Base-by-base conservation (phyloP, 2,113 vertebrate genomes). In the Climacteris rufus region DNA sequence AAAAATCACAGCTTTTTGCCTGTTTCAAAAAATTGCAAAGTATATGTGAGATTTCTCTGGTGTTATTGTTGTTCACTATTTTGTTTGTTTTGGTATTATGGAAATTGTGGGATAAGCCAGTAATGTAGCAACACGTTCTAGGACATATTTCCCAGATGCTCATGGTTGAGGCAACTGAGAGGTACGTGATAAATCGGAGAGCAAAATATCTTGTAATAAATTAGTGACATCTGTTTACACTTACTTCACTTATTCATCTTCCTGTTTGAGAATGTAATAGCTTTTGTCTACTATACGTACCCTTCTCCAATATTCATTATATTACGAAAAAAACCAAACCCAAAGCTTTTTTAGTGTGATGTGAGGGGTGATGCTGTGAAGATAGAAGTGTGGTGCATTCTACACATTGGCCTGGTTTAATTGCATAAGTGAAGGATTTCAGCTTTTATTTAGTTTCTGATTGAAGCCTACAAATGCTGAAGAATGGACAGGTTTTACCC, bases 151-250 rank as follows among this genome's bases (percentile, higher is more conserved):
- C 40, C 35, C 17, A 60, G 56, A 44, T 1, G 3, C 30, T 45
- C 35, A 57, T 63, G 63, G 45, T 53, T 71, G 35, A 75, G 78
- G 50, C 57, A 78, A 60, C 57, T 31, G 22, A 61, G 59, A 64
- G 28, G 16, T 85, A 56, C 2, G 3, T 81, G 77, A 31, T 80
- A 91, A 91, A 42, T 69, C 31, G 40, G 74, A 94, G 47, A 77
- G n/a, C 45, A 84, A 88, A 82, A 72, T 60, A 40, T 4, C 2
- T 63, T 64, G 18, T 68, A 49, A 64, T 60, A 65, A 75, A 69
- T 79, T 37, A 81, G 21, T 59, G 71, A 78, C 80, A 78, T 90
- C 75, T 96, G 63, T 94, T 95, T 91, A 57, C 53, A 60, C 63
- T 65, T 63, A 84, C 12, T 75, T 78, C 77, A 60, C 56, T 72